A percentile compares a stretch with the other conserved stretches of the same genome.
Evolutionary conservation across 2,888 invertebrate species (phyloP).

Genomic region (Priocnemis perturbator): DNA sequence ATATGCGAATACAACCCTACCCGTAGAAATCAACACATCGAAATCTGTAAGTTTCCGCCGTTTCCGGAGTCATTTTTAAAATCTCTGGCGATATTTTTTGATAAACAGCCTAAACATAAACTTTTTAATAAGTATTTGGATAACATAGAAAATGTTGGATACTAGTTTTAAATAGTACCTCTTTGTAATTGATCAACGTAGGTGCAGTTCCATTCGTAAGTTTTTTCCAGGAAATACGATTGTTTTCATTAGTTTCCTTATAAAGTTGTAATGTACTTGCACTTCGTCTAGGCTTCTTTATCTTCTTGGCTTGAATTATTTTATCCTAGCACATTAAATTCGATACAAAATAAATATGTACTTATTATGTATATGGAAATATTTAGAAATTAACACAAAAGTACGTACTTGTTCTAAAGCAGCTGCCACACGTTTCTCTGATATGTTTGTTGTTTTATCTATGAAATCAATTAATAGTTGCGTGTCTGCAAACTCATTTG

Average conservation of each 20-base stretch:
- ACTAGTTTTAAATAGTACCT: conserved; percentile 51
- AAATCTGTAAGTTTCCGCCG: conserved; percentile 71
- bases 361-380: conserved; percentile 12
- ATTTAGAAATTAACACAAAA: not conserved
- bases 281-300: conserved; percentile 52
- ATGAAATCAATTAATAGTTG: conserved; percentile 47
- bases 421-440: conserved; percentile 67
- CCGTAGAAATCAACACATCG: conserved; percentile 65
- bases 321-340: conserved; percentile 56
- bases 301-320: conserved; percentile 61
- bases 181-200: conserved; percentile 41
- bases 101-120: conserved; percentile 32
- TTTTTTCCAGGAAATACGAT: conserved; percentile 57
- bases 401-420: conserved; percentile 60
- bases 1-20: conserved; percentile 39
- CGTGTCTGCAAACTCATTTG: conserved; percentile 29
- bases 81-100: conserved; percentile 54
- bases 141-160: conserved; percentile 11
- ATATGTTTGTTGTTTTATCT: conserved; percentile 31
- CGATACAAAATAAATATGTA: conserved; percentile 31
- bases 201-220: conserved; percentile 55
- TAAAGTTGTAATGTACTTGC: conserved; percentile 55
- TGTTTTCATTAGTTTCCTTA: conserved; percentile 36
- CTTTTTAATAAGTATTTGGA: conserved; percentile 9
- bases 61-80: conserved; percentile 66